Percentiles rank a stretch among this genome's conserved stretches.
Evolutionary conservation across 2,888 invertebrate genomes (phyloP).

Genomic region (Ornithoptera alexandrae): DNA sequence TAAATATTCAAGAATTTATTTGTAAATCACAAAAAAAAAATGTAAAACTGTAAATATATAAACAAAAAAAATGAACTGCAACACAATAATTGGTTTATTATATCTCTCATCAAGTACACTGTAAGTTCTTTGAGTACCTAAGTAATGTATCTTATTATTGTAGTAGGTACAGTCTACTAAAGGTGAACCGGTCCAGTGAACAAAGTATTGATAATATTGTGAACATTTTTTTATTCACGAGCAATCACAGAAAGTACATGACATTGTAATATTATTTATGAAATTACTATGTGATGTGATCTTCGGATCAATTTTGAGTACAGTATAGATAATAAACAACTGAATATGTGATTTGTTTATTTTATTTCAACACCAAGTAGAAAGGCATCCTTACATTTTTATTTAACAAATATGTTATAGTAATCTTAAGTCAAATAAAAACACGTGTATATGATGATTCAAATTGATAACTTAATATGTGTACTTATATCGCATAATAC

Average conservation of each 20-base stretch:
- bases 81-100: slow-evolving; percentile 76
- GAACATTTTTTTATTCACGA: slow-evolving; percentile 79
- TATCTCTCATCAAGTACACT: slow-evolving; percentile 76
- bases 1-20: slow-evolving; percentile 81
- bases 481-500: slow-evolving; percentile 30
- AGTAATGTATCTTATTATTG: slow-evolving; percentile 68
- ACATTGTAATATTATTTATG: slow-evolving; percentile 82
- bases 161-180: slow-evolving; percentile 74
- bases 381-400: slow-evolving; percentile 19
- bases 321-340: slow-evolving; percentile 87
- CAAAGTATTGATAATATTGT: slow-evolving; percentile 79
- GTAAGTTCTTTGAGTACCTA: slow-evolving; percentile 77
- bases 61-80: slow-evolving; percentile 77
- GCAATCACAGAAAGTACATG: slow-evolving; percentile 79
- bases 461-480: slow-evolving; percentile 27
- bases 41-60: slow-evolving; percentile 81
- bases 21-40: slow-evolving; percentile 80
- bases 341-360: slow-evolving; percentile 81
- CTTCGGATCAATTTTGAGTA: slow-evolving; percentile 87
- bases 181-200: slow-evolving; percentile 79
- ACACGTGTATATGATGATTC: slow-evolving; percentile 28
- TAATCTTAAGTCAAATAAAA: slow-evolving; percentile 29
- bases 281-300: slow-evolving; percentile 87
- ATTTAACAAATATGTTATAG: slow-evolving; percentile 25
- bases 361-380: slow-evolving; percentile 48